Conservation (phyloP, 2,113 vertebrate species). For the Nycticorax nycticorax region DNA sequence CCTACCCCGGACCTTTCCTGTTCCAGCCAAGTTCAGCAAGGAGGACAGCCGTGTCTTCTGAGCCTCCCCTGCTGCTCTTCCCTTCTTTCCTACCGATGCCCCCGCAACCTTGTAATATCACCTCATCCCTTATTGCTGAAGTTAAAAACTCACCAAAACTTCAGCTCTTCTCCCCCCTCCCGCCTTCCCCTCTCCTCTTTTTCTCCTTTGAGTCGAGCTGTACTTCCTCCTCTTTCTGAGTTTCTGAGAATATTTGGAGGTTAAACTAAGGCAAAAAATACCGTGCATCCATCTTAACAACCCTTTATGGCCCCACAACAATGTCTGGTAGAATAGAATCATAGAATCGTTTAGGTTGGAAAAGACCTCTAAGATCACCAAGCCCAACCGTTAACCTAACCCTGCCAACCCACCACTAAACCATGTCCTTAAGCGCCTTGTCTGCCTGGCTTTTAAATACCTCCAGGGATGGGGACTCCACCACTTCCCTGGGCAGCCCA, state of each 20-base stretch:
- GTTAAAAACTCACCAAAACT: background rate
- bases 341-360: too few species aligned
- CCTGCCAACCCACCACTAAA: too few species aligned
- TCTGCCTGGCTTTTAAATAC: too few species aligned
- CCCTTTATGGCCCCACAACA: background rate
- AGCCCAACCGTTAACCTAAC: too few species aligned
- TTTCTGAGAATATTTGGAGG: background rate
- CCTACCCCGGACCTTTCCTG: background rate
- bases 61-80: too few species aligned
- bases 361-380: too few species aligned
- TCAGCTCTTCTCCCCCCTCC: background rate
- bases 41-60: background rate
- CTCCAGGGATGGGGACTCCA: too few species aligned
- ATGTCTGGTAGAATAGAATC: background rate
- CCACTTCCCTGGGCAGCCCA: too few species aligned
- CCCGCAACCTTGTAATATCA: background rate
- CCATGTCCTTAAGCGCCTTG: too few species aligned
- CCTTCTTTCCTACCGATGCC: background rate
- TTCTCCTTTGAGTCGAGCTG: background rate
- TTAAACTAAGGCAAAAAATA: background rate
- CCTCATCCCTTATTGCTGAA: background rate
- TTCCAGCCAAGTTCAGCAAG: rapidly evolving
- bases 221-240: background rate
- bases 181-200: background rate
- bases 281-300: background rate